Evolutionary conservation across 1,140 invertebrate species (phyloP), one percentile per base, ranked within the genome.

Genomic region (Drosophila kohkoa): DNA sequence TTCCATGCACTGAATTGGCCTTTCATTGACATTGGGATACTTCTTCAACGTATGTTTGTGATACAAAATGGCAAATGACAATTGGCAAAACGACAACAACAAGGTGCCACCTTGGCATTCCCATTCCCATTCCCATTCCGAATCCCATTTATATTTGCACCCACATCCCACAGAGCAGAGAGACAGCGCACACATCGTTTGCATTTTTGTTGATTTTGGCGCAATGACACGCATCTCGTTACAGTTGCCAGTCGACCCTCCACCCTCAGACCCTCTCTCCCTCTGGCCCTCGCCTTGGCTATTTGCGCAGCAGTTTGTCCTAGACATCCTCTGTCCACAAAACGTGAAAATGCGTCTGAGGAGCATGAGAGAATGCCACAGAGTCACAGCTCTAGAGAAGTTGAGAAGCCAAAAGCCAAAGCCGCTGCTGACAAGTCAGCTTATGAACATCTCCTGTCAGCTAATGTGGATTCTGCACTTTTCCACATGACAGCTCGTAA

Each of bases 141-240:
- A 25, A n/a, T 16, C 54, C 41, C 73, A 52, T 20, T 11, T 35
- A 16, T 16, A 35, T 60, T 67, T 49, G 65, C 51, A 68, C 66
- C 67, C 65, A 43, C 16, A 32, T 32, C 28, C 43, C 13, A 10
- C 7, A 1, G 20, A 25, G 20, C 20, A 25, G 20, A 46, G 35
- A 46, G 70, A 79, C 67, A 79, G 79, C 72, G 65, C 80, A 80
- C 80, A 87, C 83, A 87, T 87, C 85, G 83, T 87, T 87, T 87
- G 83, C 83, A 87, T 87, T 87, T 88, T 71, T 87, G 83, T 87
- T 87, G 83, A 87, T 87, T 87, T 87, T 87, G 83, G 80, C 83
- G 69, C 83, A 83, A 87, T 80, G 83, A 83, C 83, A 87, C 83
- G 83, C 73, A 87, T 81, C 83, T 87, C 77, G 83, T 87, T 87